These are phyloP conservation scores for Proctacanthus coquilletti DNA, from an alignment of 1,140 invertebrate genomes.

Conservation along the genomic window DNA sequence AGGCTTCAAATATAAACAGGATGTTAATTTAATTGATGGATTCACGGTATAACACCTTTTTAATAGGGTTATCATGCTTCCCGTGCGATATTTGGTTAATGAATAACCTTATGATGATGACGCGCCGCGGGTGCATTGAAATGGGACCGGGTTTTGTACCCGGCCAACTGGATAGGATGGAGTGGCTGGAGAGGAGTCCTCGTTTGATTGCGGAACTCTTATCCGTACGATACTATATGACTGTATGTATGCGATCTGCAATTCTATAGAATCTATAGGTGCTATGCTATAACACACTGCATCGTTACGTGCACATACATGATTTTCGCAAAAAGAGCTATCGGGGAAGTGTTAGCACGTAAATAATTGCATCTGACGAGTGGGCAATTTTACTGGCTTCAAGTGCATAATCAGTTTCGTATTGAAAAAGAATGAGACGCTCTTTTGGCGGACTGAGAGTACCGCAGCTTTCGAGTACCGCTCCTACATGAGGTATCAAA, in stretches of 20 bases:
- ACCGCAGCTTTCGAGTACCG: no score
- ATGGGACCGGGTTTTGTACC: no score
- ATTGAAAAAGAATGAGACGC: no score
- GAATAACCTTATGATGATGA: neutral
- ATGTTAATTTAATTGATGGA: conserved; percentile 1
- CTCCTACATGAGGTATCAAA: no score
- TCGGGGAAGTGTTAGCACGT: neutral
- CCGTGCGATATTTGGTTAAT: neutral
- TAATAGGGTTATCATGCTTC: neutral
- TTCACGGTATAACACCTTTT: neutral
- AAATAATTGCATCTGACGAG: neutral
- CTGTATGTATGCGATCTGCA: no score
- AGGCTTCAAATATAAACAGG: neutral
- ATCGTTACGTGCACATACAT: neutral
- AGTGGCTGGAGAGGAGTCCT: neutral
- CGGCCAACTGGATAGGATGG: neutral
- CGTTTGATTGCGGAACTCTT: no score
- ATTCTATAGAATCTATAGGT: no score
- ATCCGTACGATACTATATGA: no score
- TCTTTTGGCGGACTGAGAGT: no score
- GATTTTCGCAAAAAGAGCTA: neutral
- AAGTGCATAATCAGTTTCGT: neutral
- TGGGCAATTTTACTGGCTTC: neutral
- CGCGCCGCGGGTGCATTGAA: no score
- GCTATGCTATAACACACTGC: no score